A percentile compares a stretch with the other conserved stretches of the same genome.
These are phyloP conservation scores for Lytechinus variegatus DNA, from an alignment of 35 echinoderm and acorn worm species.

Conservation along the genomic window DNA sequence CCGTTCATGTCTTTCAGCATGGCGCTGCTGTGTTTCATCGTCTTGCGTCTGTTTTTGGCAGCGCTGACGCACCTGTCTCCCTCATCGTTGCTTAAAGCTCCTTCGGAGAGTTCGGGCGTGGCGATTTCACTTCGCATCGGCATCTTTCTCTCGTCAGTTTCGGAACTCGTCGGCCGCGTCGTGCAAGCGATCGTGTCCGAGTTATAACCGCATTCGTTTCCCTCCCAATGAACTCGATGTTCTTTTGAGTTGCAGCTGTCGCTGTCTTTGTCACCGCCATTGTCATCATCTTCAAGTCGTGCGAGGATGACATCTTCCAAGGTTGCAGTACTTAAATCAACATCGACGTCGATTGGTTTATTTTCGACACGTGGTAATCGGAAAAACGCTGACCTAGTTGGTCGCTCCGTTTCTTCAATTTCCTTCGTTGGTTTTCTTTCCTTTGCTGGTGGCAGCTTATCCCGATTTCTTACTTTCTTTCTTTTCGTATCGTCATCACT, in stretches of 20 bases:
- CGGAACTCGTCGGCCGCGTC: constrained; percentile 31
- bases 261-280: background rate
- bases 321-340: constrained; percentile 35
- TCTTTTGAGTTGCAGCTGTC: constrained; percentile 8
- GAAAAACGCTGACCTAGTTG: background rate
- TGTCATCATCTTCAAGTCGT: background rate
- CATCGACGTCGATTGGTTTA: background rate
- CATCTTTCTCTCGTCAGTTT: background rate
- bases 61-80: background rate
- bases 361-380: constrained; percentile 2
- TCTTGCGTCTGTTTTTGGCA: background rate
- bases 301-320: constrained; percentile 37
- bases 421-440: background rate
- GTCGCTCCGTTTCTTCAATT: background rate
- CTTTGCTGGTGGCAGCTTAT: background rate
- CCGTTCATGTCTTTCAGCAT: constrained; percentile 50
- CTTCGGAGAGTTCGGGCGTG: constrained; percentile 46
- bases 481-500: constrained; percentile 4
- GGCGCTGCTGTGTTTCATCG: constrained; percentile 26
- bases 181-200: background rate
- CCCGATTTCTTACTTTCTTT: background rate
- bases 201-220: constrained; percentile 14
- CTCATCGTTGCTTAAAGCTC: constrained; percentile 37
- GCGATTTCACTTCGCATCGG: background rate
- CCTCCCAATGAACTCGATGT: constrained; percentile 13